A percentile compares a stretch with the other conserved stretches of the same genome.
These are phyloP conservation scores for Chelon labrosus DNA, from an alignment of 2,797 vertebrate genomes.

Conservation along the genomic window DNA sequence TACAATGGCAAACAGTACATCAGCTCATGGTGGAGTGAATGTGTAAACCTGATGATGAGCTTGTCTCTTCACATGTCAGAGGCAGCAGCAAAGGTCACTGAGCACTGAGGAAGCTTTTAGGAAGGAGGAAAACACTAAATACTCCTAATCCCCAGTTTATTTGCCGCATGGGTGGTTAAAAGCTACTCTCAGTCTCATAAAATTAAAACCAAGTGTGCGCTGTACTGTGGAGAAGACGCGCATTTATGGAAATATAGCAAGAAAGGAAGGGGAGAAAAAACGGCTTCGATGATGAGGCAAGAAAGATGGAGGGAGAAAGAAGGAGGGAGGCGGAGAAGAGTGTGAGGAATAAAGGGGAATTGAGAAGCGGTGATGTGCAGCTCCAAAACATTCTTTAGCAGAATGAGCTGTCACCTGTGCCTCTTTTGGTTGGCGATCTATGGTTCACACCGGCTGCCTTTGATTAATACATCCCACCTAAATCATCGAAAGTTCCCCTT, in stretches of 20 bases:
- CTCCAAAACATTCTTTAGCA: conserved; percentile 97
- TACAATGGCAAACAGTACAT: conserved; percentile 66
- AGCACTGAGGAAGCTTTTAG: conserved; percentile 90
- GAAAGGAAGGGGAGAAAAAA: conserved; percentile 46
- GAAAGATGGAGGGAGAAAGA: conserved; percentile 81
- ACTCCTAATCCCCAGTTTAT: conserved; percentile 97
- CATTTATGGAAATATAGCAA: conserved; percentile 58
- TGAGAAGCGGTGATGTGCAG: conserved; percentile 86
- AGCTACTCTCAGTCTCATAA: conserved; percentile 98
- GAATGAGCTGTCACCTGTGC: conserved; percentile 99
- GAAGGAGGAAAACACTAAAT: conserved; percentile 99
- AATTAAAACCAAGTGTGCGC: conserved; percentile 96
- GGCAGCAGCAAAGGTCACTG: conserved; percentile 84
- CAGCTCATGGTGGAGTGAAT: conserved; percentile 64
- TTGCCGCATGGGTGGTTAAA: conserved; percentile 98
- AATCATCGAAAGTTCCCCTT: conserved; percentile 98
- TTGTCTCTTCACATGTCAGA: conserved; percentile 76
- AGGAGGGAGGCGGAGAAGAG: conserved; percentile 60
- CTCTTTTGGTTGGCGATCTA: conserved; percentile 99
- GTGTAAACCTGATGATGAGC: conserved; percentile 71
- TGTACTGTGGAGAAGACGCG: conserved; percentile 89
- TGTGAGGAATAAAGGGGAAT: conserved; percentile 70
- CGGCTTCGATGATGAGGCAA: conserved; percentile 64
- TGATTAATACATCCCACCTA: conserved; percentile 99
- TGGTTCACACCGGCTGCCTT: conserved; percentile 98